phyloP scores from a whole-genome alignment of 2,797 vertebrate genomes.

The Myoxocephalus aenaeus region DNA sequence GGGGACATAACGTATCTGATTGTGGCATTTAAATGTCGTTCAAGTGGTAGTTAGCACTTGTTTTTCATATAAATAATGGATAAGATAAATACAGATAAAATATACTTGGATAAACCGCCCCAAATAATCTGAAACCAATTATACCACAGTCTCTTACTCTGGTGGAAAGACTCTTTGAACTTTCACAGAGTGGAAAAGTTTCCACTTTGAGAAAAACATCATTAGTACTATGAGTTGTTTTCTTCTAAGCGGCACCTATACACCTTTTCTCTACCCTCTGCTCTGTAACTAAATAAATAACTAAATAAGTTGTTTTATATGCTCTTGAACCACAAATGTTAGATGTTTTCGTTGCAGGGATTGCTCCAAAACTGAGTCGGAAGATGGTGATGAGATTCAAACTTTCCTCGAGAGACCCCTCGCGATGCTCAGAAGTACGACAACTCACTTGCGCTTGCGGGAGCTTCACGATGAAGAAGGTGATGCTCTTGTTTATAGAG shows the following conservation, averaged over 20 bases:
- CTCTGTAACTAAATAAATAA: background rate
- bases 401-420: constrained; percentile 6
- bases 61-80: constrained; percentile 3
- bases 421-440: background rate
- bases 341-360: constrained; percentile 2
- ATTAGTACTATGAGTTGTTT: background rate
- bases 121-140: constrained; percentile 2
- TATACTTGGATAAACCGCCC: background rate
- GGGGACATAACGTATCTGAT: background rate
- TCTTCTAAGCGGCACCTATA: background rate
- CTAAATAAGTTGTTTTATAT: constrained; percentile 9
- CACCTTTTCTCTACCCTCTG: background rate
- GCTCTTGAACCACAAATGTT: background rate
- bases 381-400: background rate
- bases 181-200: background rate
- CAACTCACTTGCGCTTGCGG: background rate
- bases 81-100: background rate
- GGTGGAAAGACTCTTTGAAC: background rate
- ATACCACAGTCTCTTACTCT: background rate
- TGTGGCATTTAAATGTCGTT: background rate
- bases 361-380: background rate
- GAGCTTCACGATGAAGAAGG: background rate
- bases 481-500: background rate
- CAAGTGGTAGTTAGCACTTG: background rate
- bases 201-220: constrained; percentile 25